Evolutionary conservation across 2,113 vertebrate genomes (phyloP).

Genomic region (Platysternon megacephalum): DNA sequence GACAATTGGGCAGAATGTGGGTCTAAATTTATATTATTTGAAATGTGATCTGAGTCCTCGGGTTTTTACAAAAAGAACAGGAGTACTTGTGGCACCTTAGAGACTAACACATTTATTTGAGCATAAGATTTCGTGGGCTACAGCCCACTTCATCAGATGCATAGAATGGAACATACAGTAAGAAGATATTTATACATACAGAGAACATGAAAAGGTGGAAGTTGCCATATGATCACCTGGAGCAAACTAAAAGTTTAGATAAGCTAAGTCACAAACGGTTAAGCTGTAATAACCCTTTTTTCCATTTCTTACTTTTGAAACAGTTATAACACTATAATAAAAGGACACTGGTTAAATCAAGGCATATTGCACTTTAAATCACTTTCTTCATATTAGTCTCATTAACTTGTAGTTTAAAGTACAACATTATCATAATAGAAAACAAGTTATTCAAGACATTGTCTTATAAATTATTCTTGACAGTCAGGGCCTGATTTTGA

Average conservation of each 20-base stretch:
- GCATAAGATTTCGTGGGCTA: too few relatives aligned
- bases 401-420: background rate
- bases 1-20: background rate
- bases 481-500: rapidly evolving
- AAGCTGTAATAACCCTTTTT: background rate
- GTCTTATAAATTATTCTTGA: background rate
- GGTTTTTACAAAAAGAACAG: too few relatives aligned
- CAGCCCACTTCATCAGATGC: too few relatives aligned
- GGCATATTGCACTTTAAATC: background rate
- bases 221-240: background rate
- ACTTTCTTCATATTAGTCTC: rapidly evolving
- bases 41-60: background rate
- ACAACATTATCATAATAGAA: background rate
- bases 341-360: background rate
- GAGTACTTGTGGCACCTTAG: too few relatives aligned
- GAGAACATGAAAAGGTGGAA: too few relatives aligned
- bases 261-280: background rate
- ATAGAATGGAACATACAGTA: too few relatives aligned
- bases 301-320: background rate
- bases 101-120: too few relatives aligned
- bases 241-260: background rate
- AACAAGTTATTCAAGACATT: background rate
- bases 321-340: background rate
- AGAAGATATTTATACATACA: too few relatives aligned
- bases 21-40: background rate